Percentiles rank a stretch among this genome's conserved stretches.
Evolutionary conservation across 2,797 vertebrate genomes (phyloP).

Genomic region (Varecia variegata): DNA sequence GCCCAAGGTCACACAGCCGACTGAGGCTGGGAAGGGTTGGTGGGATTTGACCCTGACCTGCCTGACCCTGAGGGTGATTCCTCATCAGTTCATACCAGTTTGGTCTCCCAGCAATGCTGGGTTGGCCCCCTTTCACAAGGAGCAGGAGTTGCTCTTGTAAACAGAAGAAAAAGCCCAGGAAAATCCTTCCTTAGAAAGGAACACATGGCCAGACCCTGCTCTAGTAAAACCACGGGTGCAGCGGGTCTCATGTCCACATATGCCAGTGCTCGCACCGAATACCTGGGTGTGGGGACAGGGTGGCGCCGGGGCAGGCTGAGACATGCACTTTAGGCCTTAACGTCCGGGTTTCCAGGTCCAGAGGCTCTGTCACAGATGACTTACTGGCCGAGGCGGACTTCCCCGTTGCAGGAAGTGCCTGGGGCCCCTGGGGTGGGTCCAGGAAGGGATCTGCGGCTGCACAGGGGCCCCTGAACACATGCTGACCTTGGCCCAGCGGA

Average conservation of each 20-base stretch:
- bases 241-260: neutral
- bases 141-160: neutral
- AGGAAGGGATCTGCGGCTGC: neutral
- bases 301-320: rapidly evolving
- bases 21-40: rapidly evolving
- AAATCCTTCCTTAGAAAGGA: neutral
- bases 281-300: neutral
- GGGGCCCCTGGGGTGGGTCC: rapidly evolving
- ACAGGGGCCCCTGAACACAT: neutral
- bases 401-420: rapidly evolving
- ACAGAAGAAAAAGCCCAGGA: neutral
- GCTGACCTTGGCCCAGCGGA: rapidly evolving
- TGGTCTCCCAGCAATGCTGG: neutral
- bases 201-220: neutral
- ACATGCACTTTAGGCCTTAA: rapidly evolving
- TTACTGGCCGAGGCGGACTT: neutral
- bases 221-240: rapidly evolving
- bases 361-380: no score
- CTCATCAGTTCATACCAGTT: neutral
- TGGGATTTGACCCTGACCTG: neutral
- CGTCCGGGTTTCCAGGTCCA: neutral
- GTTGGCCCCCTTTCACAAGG: neutral
- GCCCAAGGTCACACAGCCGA: neutral
- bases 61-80: neutral
- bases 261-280: rapidly evolving